Evolutionary conservation across 1,140 invertebrate genomes (phyloP).

Genomic region (Procambarus clarkii): DNA sequence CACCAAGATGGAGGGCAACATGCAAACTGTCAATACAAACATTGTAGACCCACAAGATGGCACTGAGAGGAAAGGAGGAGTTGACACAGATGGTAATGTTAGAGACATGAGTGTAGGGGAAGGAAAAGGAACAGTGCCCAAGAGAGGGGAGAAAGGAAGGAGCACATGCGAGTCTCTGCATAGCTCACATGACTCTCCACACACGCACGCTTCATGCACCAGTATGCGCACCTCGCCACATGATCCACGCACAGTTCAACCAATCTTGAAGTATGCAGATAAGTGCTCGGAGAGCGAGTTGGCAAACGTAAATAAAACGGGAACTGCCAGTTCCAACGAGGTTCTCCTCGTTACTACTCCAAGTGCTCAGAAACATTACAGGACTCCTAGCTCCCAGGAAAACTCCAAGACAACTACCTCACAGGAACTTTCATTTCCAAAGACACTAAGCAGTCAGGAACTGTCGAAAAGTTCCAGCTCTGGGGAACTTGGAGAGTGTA

Average conservation of each 20-base stretch:
- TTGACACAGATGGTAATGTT: not conserved
- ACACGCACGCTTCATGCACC: too few species aligned
- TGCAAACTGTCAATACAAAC: not conserved
- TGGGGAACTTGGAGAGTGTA: constrained; percentile 1
- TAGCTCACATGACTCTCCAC: not conserved
- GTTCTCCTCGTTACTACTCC: constrained; percentile 2
- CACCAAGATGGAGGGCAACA: too few species aligned
- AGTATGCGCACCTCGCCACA: not conserved
- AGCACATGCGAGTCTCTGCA: not conserved
- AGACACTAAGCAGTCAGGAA: constrained; percentile 37
- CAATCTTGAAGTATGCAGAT: constrained; percentile 13
- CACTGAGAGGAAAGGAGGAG: not conserved
- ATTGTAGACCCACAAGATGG: not conserved
- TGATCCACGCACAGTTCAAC: not conserved
- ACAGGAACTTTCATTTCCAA: not conserved
- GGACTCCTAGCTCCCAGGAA: not conserved
- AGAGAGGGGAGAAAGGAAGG: not conserved
- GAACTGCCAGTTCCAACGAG: constrained; percentile 10
- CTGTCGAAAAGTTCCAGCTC: constrained; percentile 12
- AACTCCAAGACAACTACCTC: not conserved
- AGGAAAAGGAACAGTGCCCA: not conserved
- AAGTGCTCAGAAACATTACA: not conserved
- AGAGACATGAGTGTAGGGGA: not conserved
- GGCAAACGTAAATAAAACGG: not conserved
- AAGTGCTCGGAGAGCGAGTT: not conserved